A percentile compares a stretch with the other conserved stretches of the same genome.
These are phyloP conservation scores for Hapalemur alaotrensis DNA, from an alignment of 2,797 vertebrate genomes.

Conservation along the genomic window DNA sequence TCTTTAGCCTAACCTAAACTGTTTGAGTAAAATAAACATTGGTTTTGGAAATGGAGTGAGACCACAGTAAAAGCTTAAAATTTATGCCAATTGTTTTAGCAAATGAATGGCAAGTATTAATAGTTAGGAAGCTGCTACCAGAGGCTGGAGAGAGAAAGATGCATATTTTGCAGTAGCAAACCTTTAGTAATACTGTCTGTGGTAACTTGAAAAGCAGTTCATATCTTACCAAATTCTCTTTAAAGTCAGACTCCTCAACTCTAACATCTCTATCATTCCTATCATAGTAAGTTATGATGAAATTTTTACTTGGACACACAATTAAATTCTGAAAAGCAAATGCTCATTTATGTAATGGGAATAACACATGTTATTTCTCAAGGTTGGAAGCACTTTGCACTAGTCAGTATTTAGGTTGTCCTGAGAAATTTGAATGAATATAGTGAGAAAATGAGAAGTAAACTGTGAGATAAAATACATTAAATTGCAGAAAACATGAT, in stretches of 20 bases:
- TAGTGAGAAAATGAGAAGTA: neutral
- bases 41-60: neutral
- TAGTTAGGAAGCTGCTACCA: neutral
- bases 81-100: neutral
- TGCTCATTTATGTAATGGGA: neutral
- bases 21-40: neutral
- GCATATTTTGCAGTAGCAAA: neutral
- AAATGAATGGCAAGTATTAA: neutral
- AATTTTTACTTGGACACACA: neutral
- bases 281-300: neutral
- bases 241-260: neutral
- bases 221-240: neutral
- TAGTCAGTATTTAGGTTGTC: neutral
- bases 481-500: neutral
- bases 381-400: neutral
- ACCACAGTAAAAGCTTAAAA: neutral
- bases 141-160: neutral
- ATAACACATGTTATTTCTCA: neutral
- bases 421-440: neutral
- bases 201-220: neutral
- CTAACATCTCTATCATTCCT: neutral
- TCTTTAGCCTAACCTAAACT: neutral
- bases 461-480: neutral
- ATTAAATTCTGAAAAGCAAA: neutral
- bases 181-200: neutral